Conservation (phyloP, 1,140 invertebrate species). For the Trypoxylus dichotomus region DNA sequence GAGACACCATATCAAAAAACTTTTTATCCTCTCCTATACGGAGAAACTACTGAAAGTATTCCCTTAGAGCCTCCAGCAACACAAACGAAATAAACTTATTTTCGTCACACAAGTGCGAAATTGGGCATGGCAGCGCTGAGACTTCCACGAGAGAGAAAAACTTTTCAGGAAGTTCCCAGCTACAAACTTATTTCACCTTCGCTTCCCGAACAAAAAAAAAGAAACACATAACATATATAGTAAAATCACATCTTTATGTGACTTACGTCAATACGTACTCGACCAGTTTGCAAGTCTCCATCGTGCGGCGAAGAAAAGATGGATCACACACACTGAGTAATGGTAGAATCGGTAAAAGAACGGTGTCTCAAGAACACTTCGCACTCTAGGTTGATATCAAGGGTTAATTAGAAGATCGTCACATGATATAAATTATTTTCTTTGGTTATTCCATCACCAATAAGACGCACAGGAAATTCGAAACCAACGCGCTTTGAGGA, state of each 20-base stretch:
- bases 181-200: too few species aligned
- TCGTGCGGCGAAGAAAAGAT: neutral
- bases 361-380: neutral
- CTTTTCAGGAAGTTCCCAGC: neutral
- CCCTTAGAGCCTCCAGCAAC: neutral
- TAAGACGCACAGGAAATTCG: neutral
- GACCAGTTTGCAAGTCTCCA: neutral
- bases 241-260: neutral
- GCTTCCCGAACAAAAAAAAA: neutral
- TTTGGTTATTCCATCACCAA: neutral
- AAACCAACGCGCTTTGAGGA: neutral
- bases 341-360: neutral
- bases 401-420: neutral
- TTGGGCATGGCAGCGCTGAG: neutral
- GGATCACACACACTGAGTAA: neutral
- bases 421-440: neutral
- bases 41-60: neutral
- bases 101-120: neutral
- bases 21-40: neutral
- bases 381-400: neutral
- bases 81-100: conserved; percentile 23
- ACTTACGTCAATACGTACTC: conserved; percentile 8
- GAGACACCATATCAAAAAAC: too few species aligned
- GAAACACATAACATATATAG: neutral
- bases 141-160: neutral